These are phyloP conservation scores for Mimumesa dahlbomi DNA, from an alignment of 2,888 invertebrate species.

Conservation along the genomic window DNA sequence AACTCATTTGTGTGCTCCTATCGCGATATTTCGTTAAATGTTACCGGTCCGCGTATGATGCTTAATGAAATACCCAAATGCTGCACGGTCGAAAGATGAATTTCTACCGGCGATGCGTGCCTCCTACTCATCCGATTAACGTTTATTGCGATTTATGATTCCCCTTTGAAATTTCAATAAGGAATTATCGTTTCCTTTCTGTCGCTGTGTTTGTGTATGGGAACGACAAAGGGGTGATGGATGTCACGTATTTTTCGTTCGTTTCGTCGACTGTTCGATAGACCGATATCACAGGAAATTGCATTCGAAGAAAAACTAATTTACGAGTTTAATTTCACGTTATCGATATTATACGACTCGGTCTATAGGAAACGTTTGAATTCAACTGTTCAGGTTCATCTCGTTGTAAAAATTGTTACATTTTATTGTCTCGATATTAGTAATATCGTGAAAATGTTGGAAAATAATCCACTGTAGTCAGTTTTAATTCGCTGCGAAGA, in stretches of 20 bases:
- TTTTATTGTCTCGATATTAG: too few relatives aligned
- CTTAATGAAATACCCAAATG: slow-evolving; percentile 38
- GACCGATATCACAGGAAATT: background rate
- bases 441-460: too few relatives aligned
- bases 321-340: background rate
- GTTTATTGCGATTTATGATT: slow-evolving; percentile 3
- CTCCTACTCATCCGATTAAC: slow-evolving; percentile 12
- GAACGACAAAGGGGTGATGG: background rate
- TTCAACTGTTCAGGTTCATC: too few relatives aligned
- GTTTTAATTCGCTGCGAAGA: too few relatives aligned
- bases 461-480: too few relatives aligned
- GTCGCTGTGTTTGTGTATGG: background rate
- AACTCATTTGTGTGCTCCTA: slow-evolving; percentile 49
- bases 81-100: slow-evolving; percentile 72
- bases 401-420: too few relatives aligned
- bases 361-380: too few relatives aligned
- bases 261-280: background rate
- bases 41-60: background rate
- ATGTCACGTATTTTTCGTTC: too few relatives aligned
- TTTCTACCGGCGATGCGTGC: slow-evolving; percentile 47
- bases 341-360: background rate
- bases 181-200: background rate
- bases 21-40: slow-evolving; percentile 44
- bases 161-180: background rate
- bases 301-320: background rate